Evolutionary conservation across 2,888 invertebrate genomes (phyloP).

Genomic region (Tenthredo amoena): DNA sequence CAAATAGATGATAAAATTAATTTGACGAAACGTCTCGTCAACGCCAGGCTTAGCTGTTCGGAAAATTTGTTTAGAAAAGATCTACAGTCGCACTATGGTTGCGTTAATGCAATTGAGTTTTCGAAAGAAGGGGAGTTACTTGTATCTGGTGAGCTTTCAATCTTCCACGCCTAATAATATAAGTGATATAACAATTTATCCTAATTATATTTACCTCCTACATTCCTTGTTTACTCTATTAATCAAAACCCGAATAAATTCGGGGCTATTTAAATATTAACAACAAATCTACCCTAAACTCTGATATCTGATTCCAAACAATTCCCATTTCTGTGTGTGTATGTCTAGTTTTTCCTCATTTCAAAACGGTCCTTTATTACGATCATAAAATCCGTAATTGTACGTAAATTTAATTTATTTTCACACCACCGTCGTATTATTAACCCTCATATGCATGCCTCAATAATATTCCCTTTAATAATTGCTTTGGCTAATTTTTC

Average conservation of each 20-base stretch:
- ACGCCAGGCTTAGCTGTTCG: conserved; percentile 83
- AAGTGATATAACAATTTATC: not conserved
- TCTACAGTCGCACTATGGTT: conserved; percentile 94
- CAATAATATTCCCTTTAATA: not conserved
- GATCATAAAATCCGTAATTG: not conserved
- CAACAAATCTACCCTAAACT: not conserved
- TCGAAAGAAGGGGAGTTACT: conserved; percentile 92
- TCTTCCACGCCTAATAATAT: conserved; percentile 14
- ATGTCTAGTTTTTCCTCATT: not conserved
- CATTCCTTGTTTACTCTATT: conserved; percentile 4
- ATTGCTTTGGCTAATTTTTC: not conserved
- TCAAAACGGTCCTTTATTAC: not conserved
- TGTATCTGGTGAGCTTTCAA: conserved; percentile 87
- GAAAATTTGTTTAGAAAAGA: conserved; percentile 91
- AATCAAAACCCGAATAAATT: not conserved
- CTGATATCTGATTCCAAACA: not conserved
- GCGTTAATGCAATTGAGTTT: conserved; percentile 98
- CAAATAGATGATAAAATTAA: conserved; percentile 82
- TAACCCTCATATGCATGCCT: not conserved
- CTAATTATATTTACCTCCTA: not conserved
- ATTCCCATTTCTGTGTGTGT: not conserved
- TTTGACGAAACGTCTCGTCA: conserved; percentile 82
- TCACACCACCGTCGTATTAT: not conserved
- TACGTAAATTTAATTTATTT: not conserved
- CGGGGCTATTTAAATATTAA: not conserved